Base-by-base conservation (phyloP, 2,797 vertebrate genomes). In the Lates japonicus region DNA sequence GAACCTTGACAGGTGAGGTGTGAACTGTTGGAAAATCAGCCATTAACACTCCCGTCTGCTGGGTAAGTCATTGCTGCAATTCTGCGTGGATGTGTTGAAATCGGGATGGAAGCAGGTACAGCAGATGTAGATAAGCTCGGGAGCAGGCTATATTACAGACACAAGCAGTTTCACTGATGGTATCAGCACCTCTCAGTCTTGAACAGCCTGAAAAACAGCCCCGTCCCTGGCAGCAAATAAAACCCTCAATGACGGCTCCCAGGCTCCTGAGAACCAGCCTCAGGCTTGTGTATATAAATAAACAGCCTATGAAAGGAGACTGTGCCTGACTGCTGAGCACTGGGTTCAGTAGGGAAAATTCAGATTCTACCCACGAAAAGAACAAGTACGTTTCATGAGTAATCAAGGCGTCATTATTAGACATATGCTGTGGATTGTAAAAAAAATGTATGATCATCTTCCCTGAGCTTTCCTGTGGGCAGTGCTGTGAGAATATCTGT, bases 101-200 rank as follows among this genome's bases (percentile, higher is more conserved):
- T 77, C 22, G 8, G 46, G 66, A 70, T 63, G 59, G 81, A 86
- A 80, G 82, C 87, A 86, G 75, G 87, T 73, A 59, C 41, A 71
- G 54, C 64, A 84, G 87, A 87, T 91, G 77, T 70, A 91, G 91
- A 94, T 94, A 93, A 93, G 90, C 81, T 58, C 11, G 31, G 29
- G 35, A 20, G 39, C 51, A 64, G 74, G 54, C 55, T 61, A 33
- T 59, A 71, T 85, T 81, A 85, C 48, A 60, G 57, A 77, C 64
- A 61, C 31, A 16, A 52, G 84, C 51, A 37, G 76, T 83, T 88
- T 87, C 81, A 82, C 62, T 81, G 94, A 95, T 94, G 64, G 2
- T 92, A 96, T 96, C 95, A 84, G 84, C 75, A 78, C 59, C 39
- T 63, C 61, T 58, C 44, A 37, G 63, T 69, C 80, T 68, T 66